Base-by-base conservation (phyloP, 2,113 vertebrate genomes). In the Aspiorhynchus laticeps region DNA sequence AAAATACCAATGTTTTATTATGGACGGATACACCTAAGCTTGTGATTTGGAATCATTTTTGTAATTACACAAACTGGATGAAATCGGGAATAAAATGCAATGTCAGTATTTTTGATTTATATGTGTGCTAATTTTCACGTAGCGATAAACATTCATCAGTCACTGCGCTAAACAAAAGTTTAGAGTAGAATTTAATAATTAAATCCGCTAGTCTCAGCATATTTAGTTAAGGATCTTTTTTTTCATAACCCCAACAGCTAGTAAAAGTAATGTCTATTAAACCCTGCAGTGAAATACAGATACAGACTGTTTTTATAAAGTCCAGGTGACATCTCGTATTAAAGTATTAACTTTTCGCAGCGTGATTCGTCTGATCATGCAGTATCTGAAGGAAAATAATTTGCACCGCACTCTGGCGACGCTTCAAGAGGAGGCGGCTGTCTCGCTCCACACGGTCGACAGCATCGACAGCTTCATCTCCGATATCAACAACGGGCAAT, bases 401-500 rank as follows among this genome's bases (percentile, higher is more conserved):
- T 95, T 99, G 65, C 97, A 98, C 80, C 96, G 98, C 53, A 97
- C 97, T 0, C 93, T 99, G 3, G 96, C 95, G 51, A 97, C 96
- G 0, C 94, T 99, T 3, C 98, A 99, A 86, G 98, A 99, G 89
- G 98, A 99, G 91, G 98, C 97, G 0, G 99, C 98, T 0, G 98
- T 99, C 86, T 98, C 97, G 0, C 93, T 99, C 77, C 98, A 99
- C 89, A 99, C 98, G 0, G 97, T 99, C 94, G 98, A 99, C 93
- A 99, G 98, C 43, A 99, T 99, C 0, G 98, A 99, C 86, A 99
- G 98, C 92, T 99, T 99, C 59, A 97, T 97, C 90, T 97, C 97
- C 0, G 98, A 99, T 88, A 99, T 99, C 85, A 99, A 98, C 91
- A 97, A 96, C 1, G 98, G 98, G 3, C 98, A 99, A 56, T 99